Evolutionary conservation across 2,888 invertebrate species (phyloP).

Genomic region (Parapristionchus giblindavisi): DNA sequence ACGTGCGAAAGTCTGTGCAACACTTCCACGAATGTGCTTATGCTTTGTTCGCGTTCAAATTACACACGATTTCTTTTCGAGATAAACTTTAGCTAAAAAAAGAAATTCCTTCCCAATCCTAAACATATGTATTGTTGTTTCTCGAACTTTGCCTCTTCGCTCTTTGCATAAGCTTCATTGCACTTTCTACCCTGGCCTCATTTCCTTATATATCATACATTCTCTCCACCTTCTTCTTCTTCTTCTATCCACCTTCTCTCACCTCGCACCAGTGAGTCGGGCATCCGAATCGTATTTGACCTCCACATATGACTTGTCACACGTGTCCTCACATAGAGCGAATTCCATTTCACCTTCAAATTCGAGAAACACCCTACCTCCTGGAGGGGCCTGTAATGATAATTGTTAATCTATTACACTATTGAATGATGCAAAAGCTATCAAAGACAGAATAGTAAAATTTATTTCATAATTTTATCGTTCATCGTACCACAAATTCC

Average conservation of each 20-base stretch:
- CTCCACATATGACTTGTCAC: conserved; percentile 68
- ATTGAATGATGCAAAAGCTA: background rate
- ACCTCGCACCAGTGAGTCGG: conserved; percentile 64
- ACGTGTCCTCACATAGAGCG: conserved; percentile 66
- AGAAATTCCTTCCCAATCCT: too few relatives aligned
- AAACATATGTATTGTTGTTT: too few relatives aligned
- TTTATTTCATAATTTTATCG: too few relatives aligned
- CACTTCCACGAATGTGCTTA: too few relatives aligned
- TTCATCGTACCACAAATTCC: too few relatives aligned
- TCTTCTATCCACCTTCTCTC: background rate
- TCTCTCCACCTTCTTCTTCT: background rate
- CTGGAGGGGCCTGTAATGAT: conserved; percentile 40
- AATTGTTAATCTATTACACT: background rate
- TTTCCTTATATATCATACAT: too few relatives aligned
- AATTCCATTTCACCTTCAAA: conserved; percentile 61
- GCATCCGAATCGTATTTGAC: conserved; percentile 64
- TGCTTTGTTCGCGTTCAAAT: too few relatives aligned
- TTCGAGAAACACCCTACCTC: conserved; percentile 53
- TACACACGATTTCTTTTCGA: too few relatives aligned
- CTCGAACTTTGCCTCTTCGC: too few relatives aligned
- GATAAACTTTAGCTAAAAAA: too few relatives aligned
- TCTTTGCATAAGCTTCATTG: too few relatives aligned
- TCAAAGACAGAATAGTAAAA: conserved; percentile 3
- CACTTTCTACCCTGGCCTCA: background rate
- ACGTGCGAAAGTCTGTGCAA: too few relatives aligned